Base-by-base conservation (phyloP, 2,113 vertebrate species). In the Atherinomorus stipes region DNA sequence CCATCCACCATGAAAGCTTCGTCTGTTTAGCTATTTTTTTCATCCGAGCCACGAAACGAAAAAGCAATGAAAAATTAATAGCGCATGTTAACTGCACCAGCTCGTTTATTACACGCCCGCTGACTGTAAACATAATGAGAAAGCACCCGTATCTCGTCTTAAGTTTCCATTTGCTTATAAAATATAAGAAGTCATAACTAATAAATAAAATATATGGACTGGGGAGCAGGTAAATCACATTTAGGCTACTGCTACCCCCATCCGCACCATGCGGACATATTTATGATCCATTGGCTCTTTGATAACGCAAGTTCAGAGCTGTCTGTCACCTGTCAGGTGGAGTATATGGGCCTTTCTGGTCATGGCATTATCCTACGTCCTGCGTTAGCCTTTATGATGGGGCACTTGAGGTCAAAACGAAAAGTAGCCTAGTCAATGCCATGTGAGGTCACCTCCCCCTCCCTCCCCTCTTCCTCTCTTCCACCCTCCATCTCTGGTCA, bases 1-100 rank as follows among this genome's bases (percentile, higher is more conserved):
- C 76, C 84, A 80, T 80, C 78, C 83, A 73, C 74, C 82, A 78
- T 80, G 70, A 76, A 75, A 84, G 74, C 78, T 47, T 78, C 57
- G 71, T 58, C 71, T 87, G 81, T 74, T 84, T 80, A 84, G 78
- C 59, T 75, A 84, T 85, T 83, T 78, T 82, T 74, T 61, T 83
- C 83, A 79, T 75, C 74, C 28, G 79, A 85, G 88, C 80, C 82
- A 84, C 84, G 57, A 89, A 89, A 90, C 80, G 85, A 76, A 92
- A 93, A 92, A 90, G 88, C 90, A 86, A 91, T 92, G 90, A 91
- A 93, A 91, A 91, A 90, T 92, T 93, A 93, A 93, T 91, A 91
- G 90, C 90, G 90, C 91, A 92, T 90, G 90, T 90, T 93, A 92
- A 91, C 92, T 91, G 83, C 83, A 86, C 85, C 89, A 85, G 70